A percentile compares a stretch with the other conserved stretches of the same genome.
These are phyloP conservation scores for Aphaenogaster rudis DNA, from an alignment of 1,140 invertebrate genomes.

Conservation along the genomic window DNA sequence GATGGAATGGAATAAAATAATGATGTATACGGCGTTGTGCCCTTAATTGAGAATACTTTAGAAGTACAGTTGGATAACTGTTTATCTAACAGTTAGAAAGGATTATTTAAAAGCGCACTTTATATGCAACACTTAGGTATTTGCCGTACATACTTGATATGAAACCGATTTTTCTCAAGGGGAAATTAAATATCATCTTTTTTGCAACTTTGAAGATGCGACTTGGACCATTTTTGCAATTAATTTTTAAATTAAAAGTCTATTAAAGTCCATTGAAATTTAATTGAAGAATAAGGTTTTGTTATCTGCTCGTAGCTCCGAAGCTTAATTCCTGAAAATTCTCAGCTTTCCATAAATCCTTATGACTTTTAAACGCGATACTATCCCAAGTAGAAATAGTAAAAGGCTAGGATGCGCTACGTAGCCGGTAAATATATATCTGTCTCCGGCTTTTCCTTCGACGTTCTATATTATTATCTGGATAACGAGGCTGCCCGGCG, in stretches of 20 bases:
- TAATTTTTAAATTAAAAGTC: slow-evolving; percentile 33
- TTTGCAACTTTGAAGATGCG: neutral
- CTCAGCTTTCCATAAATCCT: slow-evolving; percentile 24
- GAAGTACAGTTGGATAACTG: neutral
- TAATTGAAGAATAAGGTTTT: slow-evolving; percentile 29
- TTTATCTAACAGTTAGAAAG: neutral
- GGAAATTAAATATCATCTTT: neutral
- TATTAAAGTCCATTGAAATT: slow-evolving; percentile 9
- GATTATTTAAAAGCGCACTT: neutral
- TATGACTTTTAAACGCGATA: slow-evolving; percentile 3
- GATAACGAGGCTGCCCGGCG: slow-evolving; percentile 16
- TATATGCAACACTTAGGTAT: neutral
- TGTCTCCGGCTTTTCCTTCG: neutral
- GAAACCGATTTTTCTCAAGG: neutral
- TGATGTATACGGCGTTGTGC: neutral
- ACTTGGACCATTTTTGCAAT: slow-evolving; percentile 4
- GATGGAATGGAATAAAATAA: slow-evolving; percentile 23
- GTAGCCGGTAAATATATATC: slow-evolving; percentile 17
- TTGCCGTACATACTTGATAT: neutral
- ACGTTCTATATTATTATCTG: slow-evolving; percentile 23
- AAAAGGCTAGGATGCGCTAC: neutral
- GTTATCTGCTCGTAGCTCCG: neutral
- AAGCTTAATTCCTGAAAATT: slow-evolving; percentile 52
- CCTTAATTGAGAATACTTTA: neutral
- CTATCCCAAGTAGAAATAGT: neutral